Evolutionary conservation across 2,797 vertebrate genomes (phyloP).

Genomic region (Onychomys leucogaster): DNA sequence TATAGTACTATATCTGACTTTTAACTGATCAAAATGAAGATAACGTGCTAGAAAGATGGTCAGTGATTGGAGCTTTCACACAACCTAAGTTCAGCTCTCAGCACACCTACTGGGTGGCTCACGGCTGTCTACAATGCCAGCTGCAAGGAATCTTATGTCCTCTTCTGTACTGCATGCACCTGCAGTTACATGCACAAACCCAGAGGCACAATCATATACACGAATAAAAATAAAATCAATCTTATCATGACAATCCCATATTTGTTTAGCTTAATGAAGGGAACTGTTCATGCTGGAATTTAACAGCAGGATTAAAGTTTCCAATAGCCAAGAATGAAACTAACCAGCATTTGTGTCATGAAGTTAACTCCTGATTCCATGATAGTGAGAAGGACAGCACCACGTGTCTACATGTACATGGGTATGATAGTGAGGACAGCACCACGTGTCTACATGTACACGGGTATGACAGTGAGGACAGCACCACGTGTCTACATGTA

Average conservation of each 20-base stretch:
- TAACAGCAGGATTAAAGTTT: conserved; percentile 34
- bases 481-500: too few species aligned
- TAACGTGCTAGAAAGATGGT: neutral
- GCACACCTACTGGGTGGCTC: neutral
- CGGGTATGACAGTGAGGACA: too few species aligned
- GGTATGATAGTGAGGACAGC: too few species aligned
- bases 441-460: too few species aligned
- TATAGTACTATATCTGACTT: neutral
- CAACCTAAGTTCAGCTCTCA: neutral
- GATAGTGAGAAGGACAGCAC: neutral
- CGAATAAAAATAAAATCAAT: neutral
- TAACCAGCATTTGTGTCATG: neutral
- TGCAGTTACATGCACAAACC: neutral
- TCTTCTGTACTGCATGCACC: neutral
- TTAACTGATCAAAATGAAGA: conserved; percentile 53
- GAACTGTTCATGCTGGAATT: conserved; percentile 15
- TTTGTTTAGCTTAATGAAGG: conserved; percentile 26
- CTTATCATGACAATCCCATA: neutral
- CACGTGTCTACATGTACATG: neutral
- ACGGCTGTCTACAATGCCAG: neutral
- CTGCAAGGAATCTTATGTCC: too few species aligned
- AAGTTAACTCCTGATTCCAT: neutral
- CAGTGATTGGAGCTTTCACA: neutral
- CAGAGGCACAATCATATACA: neutral
- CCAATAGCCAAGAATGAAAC: neutral